phyloP scores from a whole-genome alignment of 1,140 invertebrate genomes.

The Eriosoma lanigerum region DNA sequence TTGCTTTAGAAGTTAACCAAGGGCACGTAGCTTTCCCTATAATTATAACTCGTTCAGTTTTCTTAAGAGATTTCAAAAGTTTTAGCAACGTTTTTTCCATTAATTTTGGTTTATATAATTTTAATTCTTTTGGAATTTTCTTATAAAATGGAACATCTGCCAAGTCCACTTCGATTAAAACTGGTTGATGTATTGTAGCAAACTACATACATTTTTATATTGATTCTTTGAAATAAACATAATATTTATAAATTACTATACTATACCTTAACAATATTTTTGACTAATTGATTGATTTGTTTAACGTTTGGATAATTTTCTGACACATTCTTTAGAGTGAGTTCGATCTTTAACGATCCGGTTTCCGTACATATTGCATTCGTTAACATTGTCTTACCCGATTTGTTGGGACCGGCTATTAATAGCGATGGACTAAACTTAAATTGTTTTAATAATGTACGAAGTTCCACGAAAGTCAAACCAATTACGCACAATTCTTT shows the following conservation, averaged over 20 bases:
- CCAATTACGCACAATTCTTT: slow-evolving; percentile 26
- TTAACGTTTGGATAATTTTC: background rate
- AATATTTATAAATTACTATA: background rate
- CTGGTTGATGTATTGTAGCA: background rate
- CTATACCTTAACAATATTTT: background rate
- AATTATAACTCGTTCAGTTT: slow-evolving; percentile 20
- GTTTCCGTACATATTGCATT: slow-evolving; percentile 33
- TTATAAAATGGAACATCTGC: slow-evolving; percentile 35
- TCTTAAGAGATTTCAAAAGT: background rate
- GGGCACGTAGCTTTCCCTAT: slow-evolving; percentile 12
- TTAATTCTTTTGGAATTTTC: slow-evolving; percentile 16
- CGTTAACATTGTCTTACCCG: background rate
- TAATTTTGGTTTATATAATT: background rate
- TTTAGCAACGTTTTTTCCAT: background rate
- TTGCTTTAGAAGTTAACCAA: background rate
- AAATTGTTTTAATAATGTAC: background rate
- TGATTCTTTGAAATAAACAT: no score
- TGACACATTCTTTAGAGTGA: background rate
- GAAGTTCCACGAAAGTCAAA: background rate
- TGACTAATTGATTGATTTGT: background rate
- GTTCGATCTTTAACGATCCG: slow-evolving; percentile 17
- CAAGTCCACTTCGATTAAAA: slow-evolving; percentile 14
- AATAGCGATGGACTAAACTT: background rate
- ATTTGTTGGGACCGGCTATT: slow-evolving; percentile 28
- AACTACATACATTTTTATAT: background rate